Evolutionary conservation across 2,797 vertebrate species (phyloP), one percentile per base, ranked within the genome.

Genomic region (Artibeus lituratus): DNA sequence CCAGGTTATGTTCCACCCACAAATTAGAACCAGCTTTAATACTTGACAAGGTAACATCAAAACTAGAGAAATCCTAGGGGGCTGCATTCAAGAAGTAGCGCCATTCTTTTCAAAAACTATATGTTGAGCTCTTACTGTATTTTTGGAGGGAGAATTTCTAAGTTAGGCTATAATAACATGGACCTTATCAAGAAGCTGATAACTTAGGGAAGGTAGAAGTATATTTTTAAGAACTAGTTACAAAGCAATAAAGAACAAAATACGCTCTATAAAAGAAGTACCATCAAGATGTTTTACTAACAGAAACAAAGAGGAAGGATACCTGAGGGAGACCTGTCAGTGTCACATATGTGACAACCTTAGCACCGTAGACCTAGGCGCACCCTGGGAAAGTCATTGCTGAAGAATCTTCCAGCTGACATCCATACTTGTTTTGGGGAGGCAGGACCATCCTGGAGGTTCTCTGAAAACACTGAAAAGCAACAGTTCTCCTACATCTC

Each of bases 321-420:
- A 21, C 12, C 21, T 49, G 3, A 4, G 3, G 16, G 14, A 44
- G 87, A 47, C 3, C 49, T 65, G 32, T n/a, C 16, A 39, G 29
- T 8, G 26, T 35, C 55, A 24, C 16, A 1, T 3, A 12, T 0
- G 24, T 29, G 24, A 47, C 22, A 5, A 37, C 11, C 2, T 11
- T 26, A 39, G 49, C 18, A 3, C 35, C 2, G 0, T 26, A 24
- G 26, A 55, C n/a, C 14, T n/a, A 11, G 11, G 5, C 5, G 18
- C 7, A 1, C 5, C 0, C 65, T 19, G 16, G n/a, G 24, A 53
- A 37, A 19, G 26, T 4, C 3, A 11, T 35, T 11, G 18, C 29
- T 26, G 29, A 11, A 16, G 11, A 37, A 47, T 59, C 21, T 62
- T 44, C 29, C 19, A 26, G 18, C 37, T 15, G 6, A 59, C 5